Base-by-base conservation (phyloP, 2,113 vertebrate species). In the Nesoenas mayeri region DNA sequence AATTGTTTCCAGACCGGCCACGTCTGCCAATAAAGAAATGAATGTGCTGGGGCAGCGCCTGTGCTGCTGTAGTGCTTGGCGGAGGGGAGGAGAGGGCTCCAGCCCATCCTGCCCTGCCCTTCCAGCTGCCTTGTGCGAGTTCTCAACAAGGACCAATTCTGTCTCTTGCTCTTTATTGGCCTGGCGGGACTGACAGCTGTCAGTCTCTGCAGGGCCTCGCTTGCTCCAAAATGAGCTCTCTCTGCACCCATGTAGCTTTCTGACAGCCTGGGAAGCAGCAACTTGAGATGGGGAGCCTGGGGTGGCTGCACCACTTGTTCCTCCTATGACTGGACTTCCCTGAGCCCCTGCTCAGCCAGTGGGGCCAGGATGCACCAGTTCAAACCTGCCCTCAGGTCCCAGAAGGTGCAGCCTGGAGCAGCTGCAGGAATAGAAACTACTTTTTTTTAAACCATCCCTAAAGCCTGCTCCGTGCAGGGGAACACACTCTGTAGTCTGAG, bases 181-280 rank as follows among this genome's bases (percentile, higher is more conserved):
- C 19, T 57, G 79, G 53, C 50, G 50, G 79, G 34, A 8, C 26
- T 20, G 65, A 16, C 61, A 51, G 61, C 80, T 64, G 44, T 44
- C 51, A 13, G 34, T 40, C 74, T 61, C 65, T 7, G 1, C 3
- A 50, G 54, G 62, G 32, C 62, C 57, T 40, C 0, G 0, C 38
- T 85, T 8, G 2, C 65, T 86, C 58, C 34, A 12, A 6, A 56
- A 6, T 0, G 2, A 82, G 65, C 54, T 5, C 57, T 48, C 22
- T 75, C 57, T 73, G 15, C 31, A 56, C 47, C 47, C 0, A 0
- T 32, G 74, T 15, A 10, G 53, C 25, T 15, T 38, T 47, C 61
- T 50, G 34, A 5, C 51, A 78, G 54, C 67, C 79, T 75, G 65
- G n/a, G 62, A 87, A 94, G 65, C 51, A 78, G 51, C 2, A 1